Evolutionary conservation across 2,113 vertebrate genomes (phyloP), one percentile per base, ranked within the genome.

Genomic region (Poecile atricapillus): DNA sequence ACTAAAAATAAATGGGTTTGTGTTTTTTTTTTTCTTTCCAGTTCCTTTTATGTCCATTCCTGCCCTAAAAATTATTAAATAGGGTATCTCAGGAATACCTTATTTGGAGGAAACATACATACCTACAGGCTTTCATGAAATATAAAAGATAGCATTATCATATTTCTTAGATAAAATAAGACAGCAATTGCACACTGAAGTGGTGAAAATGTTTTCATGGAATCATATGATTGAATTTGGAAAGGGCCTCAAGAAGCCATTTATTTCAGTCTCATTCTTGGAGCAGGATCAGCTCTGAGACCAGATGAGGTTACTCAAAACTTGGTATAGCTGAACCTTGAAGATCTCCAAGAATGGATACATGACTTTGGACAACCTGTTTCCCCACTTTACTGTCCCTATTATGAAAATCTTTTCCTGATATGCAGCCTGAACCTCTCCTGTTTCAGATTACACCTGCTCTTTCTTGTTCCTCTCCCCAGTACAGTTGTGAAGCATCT

Each of bases 401-500:
- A 65, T 62, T 5, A 62, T 24, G 18, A 65, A 83, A 69, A 80
- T 50, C 7, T 89, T 87, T 81, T 80, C 35, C 4, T 77, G 9
- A 37, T 8, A 33, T 46, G 10, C 23, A 78, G 4, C 17, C 25
- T 77, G 31, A 65, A 39, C 5, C 8, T 27, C n/a, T 68, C 8
- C 24, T 52, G 1, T 52, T 79, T 71, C 53, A 80, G 13, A 9
- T 76, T 88, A 35, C 5, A 25, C 7, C 28, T 20, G 4, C 8
- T 49, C 2, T 71, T 19, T 75, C 21, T 59, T 70, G 30, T 46
- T 13, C 4, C 50, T 18, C 14, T 10, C 37, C 23, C 8, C 31
- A 2, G 1, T 10, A 50, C 4, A 21, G 8, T 19, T 86, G 20
- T 53, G 71, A 86, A 65, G 19, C 2, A 0, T 19, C 23, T 60